A percentile compares a stretch with the other conserved stretches of the same genome.
phyloP scores from a whole-genome alignment of 2,113 vertebrate genomes.

The Podarcis muralis region DNA sequence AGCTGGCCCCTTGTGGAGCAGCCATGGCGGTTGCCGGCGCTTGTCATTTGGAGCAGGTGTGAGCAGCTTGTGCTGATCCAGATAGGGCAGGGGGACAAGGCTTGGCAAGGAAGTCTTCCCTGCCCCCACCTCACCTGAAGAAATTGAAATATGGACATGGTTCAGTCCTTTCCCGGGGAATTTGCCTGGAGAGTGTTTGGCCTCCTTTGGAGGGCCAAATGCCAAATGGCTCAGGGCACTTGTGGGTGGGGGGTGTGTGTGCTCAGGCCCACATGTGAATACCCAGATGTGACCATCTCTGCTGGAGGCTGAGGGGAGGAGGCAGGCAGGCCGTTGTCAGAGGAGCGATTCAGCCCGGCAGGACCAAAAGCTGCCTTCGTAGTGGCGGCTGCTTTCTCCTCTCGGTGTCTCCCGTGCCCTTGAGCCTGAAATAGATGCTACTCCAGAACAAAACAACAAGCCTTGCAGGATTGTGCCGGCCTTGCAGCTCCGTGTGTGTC shows the following conservation, averaged over 20 bases:
- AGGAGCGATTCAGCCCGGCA: background rate
- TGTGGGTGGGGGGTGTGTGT: background rate
- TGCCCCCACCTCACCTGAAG: no score
- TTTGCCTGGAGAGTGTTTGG: background rate
- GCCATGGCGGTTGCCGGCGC: slow-evolving; percentile 24
- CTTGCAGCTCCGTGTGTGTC: background rate
- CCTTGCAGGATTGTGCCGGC: background rate
- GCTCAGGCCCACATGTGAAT: slow-evolving; percentile 4
- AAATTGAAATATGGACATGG: no score
- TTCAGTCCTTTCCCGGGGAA: no score
- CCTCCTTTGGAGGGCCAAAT: background rate
- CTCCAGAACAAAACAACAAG: background rate
- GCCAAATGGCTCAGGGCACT: no score
- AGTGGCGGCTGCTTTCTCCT: background rate
- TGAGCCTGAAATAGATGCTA: background rate
- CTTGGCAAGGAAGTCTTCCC: no score
- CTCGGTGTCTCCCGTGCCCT: background rate
- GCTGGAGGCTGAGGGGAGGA: no score
- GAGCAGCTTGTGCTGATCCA: background rate
- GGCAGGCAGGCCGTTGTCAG: background rate
- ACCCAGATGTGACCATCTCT: background rate
- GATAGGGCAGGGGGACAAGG: background rate
- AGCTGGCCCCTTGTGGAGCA: fast-evolving
- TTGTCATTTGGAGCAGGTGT: slow-evolving; percentile 58
- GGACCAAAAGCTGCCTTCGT: background rate